Percentiles rank a stretch among this genome's conserved stretches.
These are phyloP conservation scores for Luehdorfia chinensis DNA, from an alignment of 1,140 invertebrate species.

Conservation along the genomic window DNA sequence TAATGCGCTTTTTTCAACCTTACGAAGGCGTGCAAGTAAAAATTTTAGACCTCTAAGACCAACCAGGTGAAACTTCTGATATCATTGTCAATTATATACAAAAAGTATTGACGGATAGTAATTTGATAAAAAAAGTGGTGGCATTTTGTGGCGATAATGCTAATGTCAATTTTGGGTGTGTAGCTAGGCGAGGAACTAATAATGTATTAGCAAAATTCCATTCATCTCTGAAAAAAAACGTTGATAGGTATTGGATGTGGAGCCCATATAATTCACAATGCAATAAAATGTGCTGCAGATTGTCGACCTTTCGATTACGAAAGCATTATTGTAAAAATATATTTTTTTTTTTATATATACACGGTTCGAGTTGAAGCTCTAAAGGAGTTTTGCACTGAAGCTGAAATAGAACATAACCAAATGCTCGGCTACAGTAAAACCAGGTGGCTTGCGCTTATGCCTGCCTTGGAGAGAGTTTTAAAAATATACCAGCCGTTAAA, in stretches of 20 bases:
- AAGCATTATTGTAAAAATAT: constrained; percentile 38
- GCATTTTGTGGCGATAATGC: too few species aligned
- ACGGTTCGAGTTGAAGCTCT: too few species aligned
- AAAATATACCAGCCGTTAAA: constrained; percentile 32
- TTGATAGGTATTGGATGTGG: constrained; percentile 19
- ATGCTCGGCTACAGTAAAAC: constrained; percentile 39
- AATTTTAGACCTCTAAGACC: constrained; percentile 35
- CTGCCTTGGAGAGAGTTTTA: constrained; percentile 25
- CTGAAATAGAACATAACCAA: constrained; percentile 30
- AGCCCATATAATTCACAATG: too few species aligned
- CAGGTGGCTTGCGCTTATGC: constrained; percentile 21
- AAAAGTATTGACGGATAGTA: too few species aligned
- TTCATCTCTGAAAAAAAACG: too few species aligned
- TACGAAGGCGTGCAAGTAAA: constrained; percentile 36
- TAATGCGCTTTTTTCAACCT: too few species aligned
- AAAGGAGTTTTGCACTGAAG: constrained; percentile 22
- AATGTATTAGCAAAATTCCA: constrained; percentile 7
- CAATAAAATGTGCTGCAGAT: constrained; percentile 45
- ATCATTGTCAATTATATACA: constrained; percentile 19
- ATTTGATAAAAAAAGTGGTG: too few species aligned
- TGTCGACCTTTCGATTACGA: constrained; percentile 32
- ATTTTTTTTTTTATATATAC: constrained; percentile 25
- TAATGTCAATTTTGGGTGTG: too few species aligned
- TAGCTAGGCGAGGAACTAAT: too few species aligned
- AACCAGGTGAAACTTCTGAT: constrained; percentile 18